Base-by-base conservation (phyloP, 2,888 invertebrate genomes). In the Catocala nupta region DNA sequence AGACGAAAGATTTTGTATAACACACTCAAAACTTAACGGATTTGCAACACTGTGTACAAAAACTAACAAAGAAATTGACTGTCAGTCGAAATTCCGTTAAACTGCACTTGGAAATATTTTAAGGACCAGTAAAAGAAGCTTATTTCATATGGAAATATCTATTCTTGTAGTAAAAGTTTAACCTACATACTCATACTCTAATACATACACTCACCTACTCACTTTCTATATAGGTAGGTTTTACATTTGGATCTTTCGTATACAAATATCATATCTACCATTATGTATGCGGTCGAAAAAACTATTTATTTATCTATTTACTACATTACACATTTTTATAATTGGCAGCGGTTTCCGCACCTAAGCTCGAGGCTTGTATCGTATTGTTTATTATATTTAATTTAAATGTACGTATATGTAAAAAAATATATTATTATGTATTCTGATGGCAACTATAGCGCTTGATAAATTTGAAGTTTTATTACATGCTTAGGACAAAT, bases 131-230 rank as follows among this genome's bases (percentile, higher is more conserved):
- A 10, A 11, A 56, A 52, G 55, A 48, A 61, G 61, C 50, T 55
- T 59, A 59, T 59, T 71, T 73, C 68, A n/a, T 58, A 71, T 73
- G 65, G 56, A 68, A 73, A 77, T 71, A 13, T 65, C 58, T 57
- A 65, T 67, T 68, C 51, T 60, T 63, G 54, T 59, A 55, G 63
- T 64, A 63, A 68, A 70, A 66, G 62, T 69, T 68, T 68, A 55
- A 55, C 47, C 62, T 49, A 54, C 53, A 65, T 63, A 47, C 58
- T 25, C 25, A 3, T 25, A 25, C 25, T 25, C 25, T 25, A 47
- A 16, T 44, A 60, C 25, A 25, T 25, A 7, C 43, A 10, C 34
- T 25, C 34, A 13, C 11, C n/a, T 12, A 25, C 34, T 49, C 42
- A 34, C 55, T 56, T 13, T 49, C 16, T 9, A 1, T 42, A 25